Evolutionary conservation across 2,113 vertebrate genomes (phyloP).

Genomic region (Rhinolophus ferrumequinum): DNA sequence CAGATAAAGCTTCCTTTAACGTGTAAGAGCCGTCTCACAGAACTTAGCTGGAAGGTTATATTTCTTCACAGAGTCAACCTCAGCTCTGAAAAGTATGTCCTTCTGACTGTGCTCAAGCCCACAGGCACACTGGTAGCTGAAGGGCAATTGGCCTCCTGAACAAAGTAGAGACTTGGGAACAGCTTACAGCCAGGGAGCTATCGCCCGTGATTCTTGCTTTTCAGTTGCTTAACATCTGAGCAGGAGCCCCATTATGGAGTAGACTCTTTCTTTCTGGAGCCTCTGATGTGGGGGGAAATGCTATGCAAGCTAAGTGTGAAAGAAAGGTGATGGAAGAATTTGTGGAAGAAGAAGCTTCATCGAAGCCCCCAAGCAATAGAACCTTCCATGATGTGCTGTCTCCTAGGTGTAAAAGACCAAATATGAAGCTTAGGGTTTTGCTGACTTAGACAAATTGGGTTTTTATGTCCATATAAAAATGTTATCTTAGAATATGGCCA

Average conservation of each 20-base stretch:
- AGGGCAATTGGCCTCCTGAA: background rate
- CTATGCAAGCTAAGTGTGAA: constrained; percentile 31
- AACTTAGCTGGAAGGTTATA: background rate
- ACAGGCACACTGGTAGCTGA: background rate
- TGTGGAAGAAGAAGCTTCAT: constrained; percentile 3
- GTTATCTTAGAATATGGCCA: constrained; percentile 49
- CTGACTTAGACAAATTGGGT: background rate
- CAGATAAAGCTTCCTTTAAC: constrained; percentile 49
- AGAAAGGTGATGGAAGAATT: constrained; percentile 3
- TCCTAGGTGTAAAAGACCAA: constrained; percentile 9
- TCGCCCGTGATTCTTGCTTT: background rate
- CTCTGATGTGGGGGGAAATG: background rate
- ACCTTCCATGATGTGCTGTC: background rate
- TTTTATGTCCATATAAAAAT: constrained; percentile 30
- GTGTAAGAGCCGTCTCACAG: background rate
- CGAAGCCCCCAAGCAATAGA: background rate
- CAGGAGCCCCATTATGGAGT: constrained; percentile 8
- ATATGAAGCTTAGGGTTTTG: constrained; percentile 20
- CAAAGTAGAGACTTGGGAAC: background rate
- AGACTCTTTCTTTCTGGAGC: constrained; percentile 44
- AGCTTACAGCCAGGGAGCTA: background rate
- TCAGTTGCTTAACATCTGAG: background rate
- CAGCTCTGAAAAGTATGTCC: background rate
- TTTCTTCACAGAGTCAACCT: constrained; percentile 2
- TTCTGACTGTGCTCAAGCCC: background rate